Conservation (phyloP, 1,140 invertebrate genomes). For the Drosophila subobscura region DNA sequence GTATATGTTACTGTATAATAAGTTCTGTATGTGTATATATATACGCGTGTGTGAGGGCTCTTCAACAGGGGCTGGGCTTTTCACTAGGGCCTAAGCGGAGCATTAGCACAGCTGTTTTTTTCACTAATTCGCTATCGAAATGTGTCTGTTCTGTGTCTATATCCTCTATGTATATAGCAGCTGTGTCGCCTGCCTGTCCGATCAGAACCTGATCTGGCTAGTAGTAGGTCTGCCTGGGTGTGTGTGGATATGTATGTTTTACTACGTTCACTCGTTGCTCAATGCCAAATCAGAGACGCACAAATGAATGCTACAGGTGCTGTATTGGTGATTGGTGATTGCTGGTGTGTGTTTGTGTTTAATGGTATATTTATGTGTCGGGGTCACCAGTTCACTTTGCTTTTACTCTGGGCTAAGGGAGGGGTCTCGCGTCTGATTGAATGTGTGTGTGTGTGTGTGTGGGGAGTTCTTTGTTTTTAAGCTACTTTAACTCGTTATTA, state of each 20-base stretch:
- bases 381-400: slow-evolving; percentile 62
- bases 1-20: slow-evolving; percentile 54
- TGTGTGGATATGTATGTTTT: slow-evolving; percentile 46
- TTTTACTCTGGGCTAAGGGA: slow-evolving; percentile 31
- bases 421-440: slow-evolving; percentile 3
- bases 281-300: slow-evolving; percentile 32
- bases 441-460: slow-evolving; percentile 18
- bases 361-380: slow-evolving; percentile 15
- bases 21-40: slow-evolving; percentile 50
- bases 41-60: slow-evolving; percentile 23
- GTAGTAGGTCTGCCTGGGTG: slow-evolving; percentile 11
- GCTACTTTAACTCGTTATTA: slow-evolving; percentile 68
- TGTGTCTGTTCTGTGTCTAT: slow-evolving; percentile 9
- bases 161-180: neutral
- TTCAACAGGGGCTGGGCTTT: neutral
- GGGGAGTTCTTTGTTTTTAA: slow-evolving; percentile 46
- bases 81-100: slow-evolving; percentile 21
- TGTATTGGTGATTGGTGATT: slow-evolving; percentile 8
- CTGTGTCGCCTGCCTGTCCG: neutral
- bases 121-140: slow-evolving; percentile 37
- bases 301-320: slow-evolving; percentile 55
- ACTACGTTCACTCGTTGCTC: slow-evolving; percentile 29
- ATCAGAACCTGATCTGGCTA: slow-evolving; percentile 14
- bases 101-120: slow-evolving; percentile 3
- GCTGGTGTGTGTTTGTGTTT: neutral